Evolutionary conservation across 2,888 invertebrate genomes (phyloP), one percentile per base, ranked within the genome.

Genomic region (Drosophila stalkeri): DNA sequence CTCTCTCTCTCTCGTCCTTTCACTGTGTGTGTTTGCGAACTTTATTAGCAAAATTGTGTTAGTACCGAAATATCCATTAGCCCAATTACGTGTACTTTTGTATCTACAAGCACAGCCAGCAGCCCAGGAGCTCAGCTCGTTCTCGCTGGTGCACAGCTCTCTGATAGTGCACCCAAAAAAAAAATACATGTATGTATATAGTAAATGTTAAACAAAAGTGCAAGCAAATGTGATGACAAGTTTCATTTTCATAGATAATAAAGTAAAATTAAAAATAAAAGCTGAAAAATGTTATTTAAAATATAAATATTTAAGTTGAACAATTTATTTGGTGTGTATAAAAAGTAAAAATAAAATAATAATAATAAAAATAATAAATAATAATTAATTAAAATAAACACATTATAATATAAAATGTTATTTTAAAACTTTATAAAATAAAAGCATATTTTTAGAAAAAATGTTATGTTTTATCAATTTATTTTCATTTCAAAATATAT

Each of bases 11-110:
- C 44, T 54, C 41, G 16, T 49, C 43, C 66, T 39, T 47, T 14
- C 41, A 20, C 51, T 64, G 43, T 44, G 80, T 73, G 77, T 89
- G 87, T 86, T 89, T 86, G 82, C 80, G 77, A 86, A 89, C 86
- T 86, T 86, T 86, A 86, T 86, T 86, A 86, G 89, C 82, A 89
- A 86, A 89, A 89, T 86, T 86, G 89, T 86, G 86, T 86, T 86
- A 89, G 87, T 89, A 84, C 89, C 89, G 77, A 86, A 86, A 86
- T 86, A 86, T 89, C 89, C 86, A 86, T 86, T 86, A 86, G 86
- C 86, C 86, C 86, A 86, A 86, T 86, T 86, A 86, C 89, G 89
- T 86, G 89, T 86, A 87, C 86, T 86, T 86, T 84, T 89, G 89
- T 82, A 80, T 72, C 77, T 71, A 65, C 16, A 7, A 55, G 52